phyloP scores from a whole-genome alignment of 1,140 invertebrate species.

The Drosophila ohnishii region DNA sequence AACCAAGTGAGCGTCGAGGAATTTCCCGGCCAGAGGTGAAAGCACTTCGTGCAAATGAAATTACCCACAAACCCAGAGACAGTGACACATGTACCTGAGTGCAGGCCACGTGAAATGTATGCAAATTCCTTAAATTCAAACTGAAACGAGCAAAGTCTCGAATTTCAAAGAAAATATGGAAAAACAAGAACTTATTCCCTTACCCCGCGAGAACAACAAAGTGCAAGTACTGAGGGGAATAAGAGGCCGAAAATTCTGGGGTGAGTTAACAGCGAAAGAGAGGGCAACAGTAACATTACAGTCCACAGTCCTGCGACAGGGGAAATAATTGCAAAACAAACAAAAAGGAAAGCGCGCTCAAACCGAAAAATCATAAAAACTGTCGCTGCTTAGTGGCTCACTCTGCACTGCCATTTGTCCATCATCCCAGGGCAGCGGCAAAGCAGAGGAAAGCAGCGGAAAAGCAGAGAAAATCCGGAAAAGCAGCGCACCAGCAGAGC shows the following conservation, averaged over 20 bases:
- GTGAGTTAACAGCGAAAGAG: conserved; percentile 27
- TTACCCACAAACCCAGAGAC: conserved; percentile 40
- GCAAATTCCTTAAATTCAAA: conserved; percentile 32
- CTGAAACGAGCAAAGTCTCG: conserved; percentile 39
- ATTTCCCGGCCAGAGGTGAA: conserved; percentile 17
- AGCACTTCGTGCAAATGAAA: conserved; percentile 47
- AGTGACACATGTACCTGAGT: conserved; percentile 33
- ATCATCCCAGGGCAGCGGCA: conserved; percentile 37
- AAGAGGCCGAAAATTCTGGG: neutral
- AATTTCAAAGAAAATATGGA: conserved; percentile 64
- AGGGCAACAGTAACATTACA: conserved; percentile 29
- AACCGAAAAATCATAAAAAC: conserved; percentile 69
- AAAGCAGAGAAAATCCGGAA: conserved; percentile 24
- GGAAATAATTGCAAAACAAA: conserved; percentile 75
- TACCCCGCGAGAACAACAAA: conserved; percentile 4
- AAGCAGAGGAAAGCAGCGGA: conserved; percentile 17
- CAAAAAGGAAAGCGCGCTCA: conserved; percentile 41
- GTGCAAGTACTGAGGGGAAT: conserved; percentile 31
- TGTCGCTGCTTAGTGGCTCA: conserved; percentile 66
- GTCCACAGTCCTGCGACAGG: conserved; percentile 35
- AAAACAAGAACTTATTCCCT: conserved; percentile 13
- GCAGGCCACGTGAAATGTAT: conserved; percentile 43
- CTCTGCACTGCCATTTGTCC: conserved; percentile 58
- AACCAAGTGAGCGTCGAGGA: conserved; percentile 8
- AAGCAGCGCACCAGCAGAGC: conserved; percentile 15